Conservation (phyloP, 1,140 invertebrate species). For the Rhyacophila brunnea region DNA sequence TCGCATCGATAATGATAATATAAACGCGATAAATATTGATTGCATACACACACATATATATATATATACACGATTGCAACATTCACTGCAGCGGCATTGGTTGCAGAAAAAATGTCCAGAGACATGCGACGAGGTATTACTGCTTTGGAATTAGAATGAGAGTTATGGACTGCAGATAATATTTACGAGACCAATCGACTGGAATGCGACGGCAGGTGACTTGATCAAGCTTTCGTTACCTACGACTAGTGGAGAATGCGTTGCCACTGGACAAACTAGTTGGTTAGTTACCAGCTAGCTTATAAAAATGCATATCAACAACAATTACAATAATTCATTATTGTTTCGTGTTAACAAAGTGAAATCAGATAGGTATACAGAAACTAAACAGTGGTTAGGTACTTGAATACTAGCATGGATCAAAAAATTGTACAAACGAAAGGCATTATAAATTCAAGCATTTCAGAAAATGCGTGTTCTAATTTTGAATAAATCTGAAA, state of each 20-base stretch:
- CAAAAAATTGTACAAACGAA: too few relatives aligned
- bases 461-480: too few relatives aligned
- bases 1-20: slow-evolving; percentile 19
- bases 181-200: slow-evolving; percentile 13
- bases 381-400: too few relatives aligned
- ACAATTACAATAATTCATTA: background rate
- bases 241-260: background rate
- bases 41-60: slow-evolving; percentile 4
- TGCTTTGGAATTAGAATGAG: slow-evolving; percentile 24
- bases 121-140: slow-evolving; percentile 10
- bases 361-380: too few relatives aligned
- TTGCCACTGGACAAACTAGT: background rate
- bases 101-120: background rate
- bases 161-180: slow-evolving; percentile 15
- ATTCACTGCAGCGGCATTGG: slow-evolving; percentile 13
- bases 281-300: too few relatives aligned
- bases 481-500: too few relatives aligned
- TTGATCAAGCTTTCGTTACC: background rate
- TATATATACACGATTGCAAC: slow-evolving; percentile 14
- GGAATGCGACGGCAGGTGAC: slow-evolving; percentile 25
- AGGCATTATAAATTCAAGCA: too few relatives aligned
- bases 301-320: too few relatives aligned
- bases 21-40: slow-evolving; percentile 22
- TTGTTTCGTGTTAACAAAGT: too few relatives aligned
- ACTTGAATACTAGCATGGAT: too few relatives aligned